These are phyloP conservation scores for Cyrtonyx montezumae DNA, from an alignment of 2,113 vertebrate genomes.

Conservation along the genomic window DNA sequence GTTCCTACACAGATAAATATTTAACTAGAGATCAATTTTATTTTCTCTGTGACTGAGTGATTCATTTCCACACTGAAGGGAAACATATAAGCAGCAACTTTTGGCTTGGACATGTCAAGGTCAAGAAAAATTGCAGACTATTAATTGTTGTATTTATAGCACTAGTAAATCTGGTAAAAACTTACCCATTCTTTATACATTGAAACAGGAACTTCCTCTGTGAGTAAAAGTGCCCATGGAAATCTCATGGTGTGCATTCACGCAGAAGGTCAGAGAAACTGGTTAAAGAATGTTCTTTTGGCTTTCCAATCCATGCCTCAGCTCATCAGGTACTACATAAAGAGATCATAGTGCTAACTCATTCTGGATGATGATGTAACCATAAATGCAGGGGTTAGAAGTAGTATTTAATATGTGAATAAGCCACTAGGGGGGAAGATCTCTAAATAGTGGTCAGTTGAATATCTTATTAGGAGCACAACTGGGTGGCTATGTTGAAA, in stretches of 20 bases:
- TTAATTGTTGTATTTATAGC: background rate
- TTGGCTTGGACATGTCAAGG: background rate
- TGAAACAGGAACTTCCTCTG: background rate
- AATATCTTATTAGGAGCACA: background rate
- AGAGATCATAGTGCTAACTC: background rate
- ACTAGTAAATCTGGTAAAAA: background rate
- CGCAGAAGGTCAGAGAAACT: background rate
- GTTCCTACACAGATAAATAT: background rate
- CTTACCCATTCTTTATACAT: background rate
- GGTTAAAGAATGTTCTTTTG: background rate
- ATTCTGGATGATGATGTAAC: background rate
- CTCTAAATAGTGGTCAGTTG: background rate
- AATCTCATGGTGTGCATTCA: background rate
- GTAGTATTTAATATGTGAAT: background rate
- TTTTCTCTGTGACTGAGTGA: background rate
- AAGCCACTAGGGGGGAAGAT: background rate
- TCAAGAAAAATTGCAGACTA: background rate
- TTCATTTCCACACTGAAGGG: background rate
- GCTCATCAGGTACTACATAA: background rate
- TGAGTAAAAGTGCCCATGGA: background rate
- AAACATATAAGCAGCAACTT: background rate
- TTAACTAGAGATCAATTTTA: background rate
- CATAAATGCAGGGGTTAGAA: fast-evolving
- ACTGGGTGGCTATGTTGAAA: background rate
- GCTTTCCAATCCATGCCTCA: background rate